phyloP scores from a whole-genome alignment of 2,113 vertebrate species.

The Oenanthe oenanthe region DNA sequence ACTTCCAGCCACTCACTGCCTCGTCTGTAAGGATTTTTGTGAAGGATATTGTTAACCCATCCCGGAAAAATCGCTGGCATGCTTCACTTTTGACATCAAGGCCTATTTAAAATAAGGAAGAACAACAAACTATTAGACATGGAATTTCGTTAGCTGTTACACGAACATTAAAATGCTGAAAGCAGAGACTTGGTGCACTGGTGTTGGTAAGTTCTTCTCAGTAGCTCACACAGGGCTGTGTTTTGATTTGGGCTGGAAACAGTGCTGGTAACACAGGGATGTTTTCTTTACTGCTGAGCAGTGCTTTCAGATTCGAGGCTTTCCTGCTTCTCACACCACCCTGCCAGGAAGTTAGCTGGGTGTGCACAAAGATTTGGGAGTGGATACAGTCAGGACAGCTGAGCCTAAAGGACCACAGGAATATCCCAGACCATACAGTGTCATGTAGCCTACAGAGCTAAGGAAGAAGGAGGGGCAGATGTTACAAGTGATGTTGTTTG shows the following conservation, averaged over 20 bases:
- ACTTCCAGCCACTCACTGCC: slow-evolving; percentile 99
- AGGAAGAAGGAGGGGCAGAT: background rate
- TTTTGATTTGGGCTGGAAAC: background rate
- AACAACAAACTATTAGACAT: background rate
- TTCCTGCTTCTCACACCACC: background rate
- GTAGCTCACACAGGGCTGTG: background rate
- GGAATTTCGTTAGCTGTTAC: background rate
- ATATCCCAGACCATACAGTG: background rate
- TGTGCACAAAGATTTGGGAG: background rate
- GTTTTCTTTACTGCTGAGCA: background rate
- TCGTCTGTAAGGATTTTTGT: slow-evolving; percentile 99
- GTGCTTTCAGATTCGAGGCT: fast-evolving
- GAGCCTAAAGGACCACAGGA: background rate
- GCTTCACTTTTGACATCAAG: slow-evolving; percentile 99
- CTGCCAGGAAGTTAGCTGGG: background rate
- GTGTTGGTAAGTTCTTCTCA: background rate
- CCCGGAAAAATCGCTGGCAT: slow-evolving; percentile 98
- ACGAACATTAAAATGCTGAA: background rate
- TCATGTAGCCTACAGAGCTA: fast-evolving
- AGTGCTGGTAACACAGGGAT: background rate
- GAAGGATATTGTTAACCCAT: slow-evolving; percentile 98
- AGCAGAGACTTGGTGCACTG: background rate
- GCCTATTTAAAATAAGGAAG: slow-evolving; percentile 75
- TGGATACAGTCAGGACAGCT: background rate
- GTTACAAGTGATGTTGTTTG: background rate